Evolutionary conservation across 2,113 vertebrate genomes (phyloP).

Genomic region (Brienomyrus longianalis): DNA sequence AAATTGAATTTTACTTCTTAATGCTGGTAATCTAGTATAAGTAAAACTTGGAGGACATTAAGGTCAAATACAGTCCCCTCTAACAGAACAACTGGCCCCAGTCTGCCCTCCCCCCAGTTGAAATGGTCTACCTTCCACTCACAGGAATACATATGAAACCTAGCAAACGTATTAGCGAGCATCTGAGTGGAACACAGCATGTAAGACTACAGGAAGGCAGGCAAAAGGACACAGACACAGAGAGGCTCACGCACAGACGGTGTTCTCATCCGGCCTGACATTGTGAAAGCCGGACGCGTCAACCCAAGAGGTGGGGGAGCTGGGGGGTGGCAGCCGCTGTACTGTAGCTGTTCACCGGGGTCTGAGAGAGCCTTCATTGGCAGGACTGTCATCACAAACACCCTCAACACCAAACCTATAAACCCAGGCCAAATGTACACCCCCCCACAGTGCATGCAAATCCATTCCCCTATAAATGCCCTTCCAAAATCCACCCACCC

Average conservation of each 20-base stretch:
- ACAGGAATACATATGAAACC: conserved; percentile 44
- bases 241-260: background rate
- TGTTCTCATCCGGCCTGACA: conserved; percentile 49
- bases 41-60: no score
- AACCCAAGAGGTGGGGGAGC: conserved; percentile 72
- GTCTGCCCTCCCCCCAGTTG: no score
- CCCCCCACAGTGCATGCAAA: background rate
- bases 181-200: conserved; percentile 45
- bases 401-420: background rate
- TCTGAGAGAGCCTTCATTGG: conserved; percentile 73
- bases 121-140: no score
- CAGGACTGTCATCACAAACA: conserved; percentile 1
- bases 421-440: background rate
- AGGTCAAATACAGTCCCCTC: no score
- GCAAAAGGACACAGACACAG: background rate
- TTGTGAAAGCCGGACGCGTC: conserved; percentile 67
- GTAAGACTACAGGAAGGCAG: background rate
- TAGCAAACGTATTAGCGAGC: conserved; percentile 54
- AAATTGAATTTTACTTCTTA: no score
- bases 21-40: no score
- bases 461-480: background rate
- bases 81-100: no score
- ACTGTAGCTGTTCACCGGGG: conserved; percentile 76
- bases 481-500: background rate
- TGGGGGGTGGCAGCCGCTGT: conserved; percentile 72